phyloP scores from a whole-genome alignment of 2,888 invertebrate genomes.

The Abrostola triplasia region DNA sequence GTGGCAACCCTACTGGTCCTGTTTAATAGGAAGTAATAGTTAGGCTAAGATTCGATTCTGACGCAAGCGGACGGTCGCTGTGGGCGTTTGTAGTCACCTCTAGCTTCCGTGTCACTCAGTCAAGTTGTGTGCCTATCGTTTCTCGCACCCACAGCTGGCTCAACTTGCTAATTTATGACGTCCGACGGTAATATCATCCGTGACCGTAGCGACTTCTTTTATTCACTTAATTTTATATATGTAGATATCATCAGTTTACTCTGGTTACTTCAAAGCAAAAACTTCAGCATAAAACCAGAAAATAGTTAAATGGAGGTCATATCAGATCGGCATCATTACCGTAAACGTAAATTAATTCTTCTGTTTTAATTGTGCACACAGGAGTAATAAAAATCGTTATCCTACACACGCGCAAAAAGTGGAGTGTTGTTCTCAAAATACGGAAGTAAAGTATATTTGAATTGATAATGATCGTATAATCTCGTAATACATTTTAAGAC shows the following conservation, averaged over 20 bases:
- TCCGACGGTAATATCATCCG: constrained; percentile 49
- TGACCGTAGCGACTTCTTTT: constrained; percentile 17
- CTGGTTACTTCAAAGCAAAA: constrained; percentile 7
- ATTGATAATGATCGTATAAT: constrained; percentile 43
- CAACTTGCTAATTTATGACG: constrained; percentile 67
- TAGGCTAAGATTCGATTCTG: constrained; percentile 64
- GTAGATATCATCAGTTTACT: constrained; percentile 12
- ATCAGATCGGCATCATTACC: constrained; percentile 4
- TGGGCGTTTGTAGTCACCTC: constrained; percentile 61
- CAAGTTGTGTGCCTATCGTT: constrained; percentile 53
- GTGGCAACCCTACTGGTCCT: constrained; percentile 39
- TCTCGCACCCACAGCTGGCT: constrained; percentile 58
- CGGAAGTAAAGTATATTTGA: constrained; percentile 44
- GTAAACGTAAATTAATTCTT: constrained; percentile 4
- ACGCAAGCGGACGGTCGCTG: constrained; percentile 64
- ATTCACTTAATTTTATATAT: constrained; percentile 15
- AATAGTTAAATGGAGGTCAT: constrained; percentile 6
- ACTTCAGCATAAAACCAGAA: constrained; percentile 20
- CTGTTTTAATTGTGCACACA: constrained; percentile 10
- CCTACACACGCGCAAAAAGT: constrained; percentile 28
- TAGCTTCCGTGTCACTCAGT: constrained; percentile 67
- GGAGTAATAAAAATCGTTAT: constrained; percentile 17
- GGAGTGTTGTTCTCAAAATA: constrained; percentile 32
- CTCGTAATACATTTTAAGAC: constrained; percentile 22
- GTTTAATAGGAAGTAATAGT: constrained; percentile 69